Evolutionary conservation across 2,888 invertebrate species (phyloP).

Genomic region (Conomelus anceps): DNA sequence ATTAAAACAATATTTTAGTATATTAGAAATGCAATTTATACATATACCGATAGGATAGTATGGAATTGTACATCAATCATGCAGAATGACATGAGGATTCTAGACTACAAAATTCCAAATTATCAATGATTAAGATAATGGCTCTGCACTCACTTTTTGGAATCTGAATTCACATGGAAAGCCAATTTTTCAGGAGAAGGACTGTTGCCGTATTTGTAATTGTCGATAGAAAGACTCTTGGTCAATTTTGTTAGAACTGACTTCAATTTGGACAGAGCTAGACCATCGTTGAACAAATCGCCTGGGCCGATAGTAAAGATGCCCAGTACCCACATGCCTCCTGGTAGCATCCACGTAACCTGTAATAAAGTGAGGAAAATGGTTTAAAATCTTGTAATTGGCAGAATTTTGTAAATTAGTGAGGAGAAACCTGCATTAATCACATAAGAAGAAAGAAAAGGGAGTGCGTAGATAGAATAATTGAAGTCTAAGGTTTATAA

Average conservation of each 20-base stretch:
- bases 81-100: background rate
- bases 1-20: no score
- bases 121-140: background rate
- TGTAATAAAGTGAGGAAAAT: conserved; percentile 34
- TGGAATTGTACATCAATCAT: no score
- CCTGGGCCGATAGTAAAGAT: conserved; percentile 67
- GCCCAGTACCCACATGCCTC: conserved; percentile 80
- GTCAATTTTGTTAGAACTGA: conserved; percentile 51
- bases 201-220: conserved; percentile 55
- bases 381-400: conserved; percentile 7
- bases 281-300: conserved; percentile 54
- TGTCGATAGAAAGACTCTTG: conserved; percentile 50
- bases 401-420: conserved; percentile 10
- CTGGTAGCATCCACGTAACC: conserved; percentile 82
- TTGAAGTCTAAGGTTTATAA: no score
- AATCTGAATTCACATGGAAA: conserved; percentile 48
- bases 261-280: conserved; percentile 52
- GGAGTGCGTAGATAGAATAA: no score
- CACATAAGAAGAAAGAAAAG: no score
- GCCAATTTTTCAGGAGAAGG: conserved; percentile 54
- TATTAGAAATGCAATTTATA: no score
- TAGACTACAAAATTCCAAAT: background rate
- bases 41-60: no score
- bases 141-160: conserved; percentile 48
- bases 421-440: no score